Base-by-base conservation (phyloP, 2,113 vertebrate species). In the Ptyas mucosa region DNA sequence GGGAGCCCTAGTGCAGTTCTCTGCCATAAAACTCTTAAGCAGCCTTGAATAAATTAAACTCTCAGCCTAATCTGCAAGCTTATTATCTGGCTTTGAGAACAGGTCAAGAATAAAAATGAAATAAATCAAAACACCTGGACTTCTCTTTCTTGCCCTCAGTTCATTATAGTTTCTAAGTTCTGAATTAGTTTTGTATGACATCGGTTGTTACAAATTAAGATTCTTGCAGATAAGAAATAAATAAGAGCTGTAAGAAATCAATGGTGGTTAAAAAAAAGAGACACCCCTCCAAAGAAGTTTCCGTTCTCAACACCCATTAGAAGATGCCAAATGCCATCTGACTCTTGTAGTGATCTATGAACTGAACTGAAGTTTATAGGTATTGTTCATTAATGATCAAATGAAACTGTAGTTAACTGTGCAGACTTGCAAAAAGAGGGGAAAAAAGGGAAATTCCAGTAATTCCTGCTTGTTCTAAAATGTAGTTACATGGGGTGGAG, bases 321-420 rank as follows among this genome's bases (percentile, higher is more conserved):
- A 81, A 43, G n/a, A 54, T 85, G 11, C 23, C 14, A n/a, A 55
- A 90, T 93, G 92, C 93, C 94, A 94, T 43, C 75, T 43, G 34
- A 43, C 18, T 81, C 75, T 39, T 9, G 34, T 39, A 39, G 34
- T 10, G 75, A 39, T 57, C 29, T 24, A 9, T 29, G 26, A 89
- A 43, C 53, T 18, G 57, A 61, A 51, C 87, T 26, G 57, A 61
- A 64, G 57, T 64, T 29, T 58, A 21, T 20, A 58, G 43, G 29
- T 58, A 89, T 49, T 91, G 54, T 52, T 26, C 0, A 0, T 93
- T 29, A 53, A 11, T 29, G 54, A 93, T 53, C 5, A 9, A 53
- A 90, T 26, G 23, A 91, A 93, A 15, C 21, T 18, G 39, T 81
- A 64, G 7, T 29, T 46, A 26, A 43, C 39, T 34, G 10, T 23